Base-by-base conservation (phyloP, 2,113 vertebrate species). In the Hoplias malabaricus region DNA sequence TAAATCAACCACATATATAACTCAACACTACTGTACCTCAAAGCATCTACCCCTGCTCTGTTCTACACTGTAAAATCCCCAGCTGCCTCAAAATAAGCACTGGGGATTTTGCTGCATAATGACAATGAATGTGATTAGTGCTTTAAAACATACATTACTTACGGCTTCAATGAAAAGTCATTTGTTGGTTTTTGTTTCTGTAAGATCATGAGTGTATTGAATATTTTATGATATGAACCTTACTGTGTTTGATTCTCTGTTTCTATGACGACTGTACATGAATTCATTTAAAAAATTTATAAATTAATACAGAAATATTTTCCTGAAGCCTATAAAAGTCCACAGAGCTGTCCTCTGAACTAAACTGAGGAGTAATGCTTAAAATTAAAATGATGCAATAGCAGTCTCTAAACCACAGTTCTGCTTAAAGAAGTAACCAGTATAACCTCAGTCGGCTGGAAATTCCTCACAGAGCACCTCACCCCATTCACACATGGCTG, bases 401-500 rank as follows among this genome's bases (percentile, higher is more conserved):
- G 4, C 13, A 13, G 19, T 13, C 13, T 1, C 27, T 59, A 72
- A 59, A 29, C 33, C 69, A 72, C 25, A 36, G 4, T 27, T 6
- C 67, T 69, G 67, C 46, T 50, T 54, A 33, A 29, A 33, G 36
- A 23, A 10, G 29, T 8, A 31, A 62, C n/a, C n/a, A n/a, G n/a
- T n/a, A 34, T 9, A 57, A 12, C 6, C 14, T 19, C 21, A 8
- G 6, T 7, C 2, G 59, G 16, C 14, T 70, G 36, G 57, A 82
- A 56, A 82, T 73, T 79, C 72, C 76, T 57, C 19, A 38, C 76
- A 33, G 8, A 56, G 42, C 54, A 54, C 40, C 50, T 66, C 56
- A 29, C 14, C 31, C 27, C 63, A 21, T 62, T 33, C 40, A 59
- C 53, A 38, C 57, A 61, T 46, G 14, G n/a, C 53, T 29, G 53